These are phyloP conservation scores for Tethya wilhelma DNA, from an alignment of 37 sponge, comb jelly and placozoan genomes.

Conservation along the genomic window DNA sequence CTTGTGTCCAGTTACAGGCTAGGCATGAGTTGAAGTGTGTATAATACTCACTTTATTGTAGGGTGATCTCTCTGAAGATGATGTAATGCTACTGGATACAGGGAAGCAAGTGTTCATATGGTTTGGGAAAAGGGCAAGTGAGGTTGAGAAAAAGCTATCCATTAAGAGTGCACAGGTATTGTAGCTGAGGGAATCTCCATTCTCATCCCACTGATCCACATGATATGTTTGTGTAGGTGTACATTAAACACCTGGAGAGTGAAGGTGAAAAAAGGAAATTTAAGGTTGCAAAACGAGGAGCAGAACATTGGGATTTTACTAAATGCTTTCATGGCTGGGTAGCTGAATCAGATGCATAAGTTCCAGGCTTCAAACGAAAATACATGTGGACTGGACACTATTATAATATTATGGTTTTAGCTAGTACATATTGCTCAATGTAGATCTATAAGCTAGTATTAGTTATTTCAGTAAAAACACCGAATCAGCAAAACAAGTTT, in stretches of 20 bases:
- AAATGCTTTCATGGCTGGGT: constrained; percentile 97
- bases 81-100: constrained; percentile 96
- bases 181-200: background rate
- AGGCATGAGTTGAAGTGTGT: background rate
- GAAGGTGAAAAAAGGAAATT: constrained; percentile 59
- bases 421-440: no score
- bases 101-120: constrained; percentile 93
- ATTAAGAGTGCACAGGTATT: constrained; percentile 92
- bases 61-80: constrained; percentile 93
- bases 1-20: background rate
- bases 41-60: constrained; percentile 19
- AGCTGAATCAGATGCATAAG: constrained; percentile 18
- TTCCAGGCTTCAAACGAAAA: no score
- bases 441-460: no score
- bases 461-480: no score
- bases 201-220: background rate
- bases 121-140: constrained; percentile 87
- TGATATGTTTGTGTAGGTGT: constrained; percentile 58
- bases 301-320: constrained; percentile 88
- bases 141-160: constrained; percentile 92
- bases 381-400: no score
- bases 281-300: constrained; percentile 70
- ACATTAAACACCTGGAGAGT: constrained; percentile 70
- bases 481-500: no score
- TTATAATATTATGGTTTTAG: no score